Base-by-base conservation (phyloP, 2,888 invertebrate species). In the Hypsopygia costalis region DNA sequence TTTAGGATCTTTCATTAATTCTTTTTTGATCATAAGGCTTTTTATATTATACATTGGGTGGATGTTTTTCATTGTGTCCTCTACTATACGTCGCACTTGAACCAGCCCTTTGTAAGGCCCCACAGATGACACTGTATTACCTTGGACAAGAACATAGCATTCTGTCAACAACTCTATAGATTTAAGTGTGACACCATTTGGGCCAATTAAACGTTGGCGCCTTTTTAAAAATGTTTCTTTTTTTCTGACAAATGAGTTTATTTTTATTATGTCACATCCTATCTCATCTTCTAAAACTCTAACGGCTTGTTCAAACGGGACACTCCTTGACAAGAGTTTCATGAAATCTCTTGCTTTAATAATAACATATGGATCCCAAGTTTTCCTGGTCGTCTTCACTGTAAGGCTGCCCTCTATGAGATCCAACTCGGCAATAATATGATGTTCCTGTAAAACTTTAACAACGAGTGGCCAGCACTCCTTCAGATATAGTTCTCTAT, bases 11-110 rank as follows among this genome's bases (percentile, higher is more conserved):
- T 98, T 98, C 61, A 95, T 94, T 41, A 99, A 81, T 80, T 99
- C 98, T 55, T 94, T 91, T 75, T 99, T 99, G 36, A 99, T 98
- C 98, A 99, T 99, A 36, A 99, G 81, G 1, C 97, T 95, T 88
- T 98, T 96, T 1, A 99, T 98, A 66, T 98, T 98, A 70, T 98
- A 99, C 75, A 99, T 97, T 0, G 99, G 99, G 89, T 99, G 99
- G 40, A 99, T 92, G 77, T 99, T 99, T 69, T 96, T 97, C 98
- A 99, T 98, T 0, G 98, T 98, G 59, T 99, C 99, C 67, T 95
- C 94, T 1, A 97, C 96, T 61, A 99, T 96, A 57, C 95, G 93
- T 41, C 98, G 90, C 0, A 96, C 96, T 76, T 96, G 95, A 41
- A 94, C 92, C 12, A 97, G 75, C 0, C 99, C 99, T 80, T 94